Base-by-base conservation (phyloP, 2,888 invertebrate genomes). In the Dasypolia templi region DNA sequence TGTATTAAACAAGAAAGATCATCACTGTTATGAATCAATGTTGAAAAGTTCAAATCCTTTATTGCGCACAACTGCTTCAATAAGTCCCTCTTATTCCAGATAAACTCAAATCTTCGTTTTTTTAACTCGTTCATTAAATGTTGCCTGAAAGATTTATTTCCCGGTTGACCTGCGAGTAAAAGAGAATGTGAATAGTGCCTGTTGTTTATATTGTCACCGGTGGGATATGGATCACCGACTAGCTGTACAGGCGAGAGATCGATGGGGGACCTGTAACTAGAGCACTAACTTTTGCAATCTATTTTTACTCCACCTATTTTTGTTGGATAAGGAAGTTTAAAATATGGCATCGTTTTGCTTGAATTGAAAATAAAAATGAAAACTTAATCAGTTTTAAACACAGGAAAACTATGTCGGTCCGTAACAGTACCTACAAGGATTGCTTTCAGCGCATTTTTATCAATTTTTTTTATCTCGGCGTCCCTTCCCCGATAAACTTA, bases 211-310 rank as follows among this genome's bases (percentile, higher is more conserved):
- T 63, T 82, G 81, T 72, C 81, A 63, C 46, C 58, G 53, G 68
- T 78, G 83, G 65, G 79, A 82, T 82, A 82, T 82, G 83, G 79
- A 81, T 81, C 58, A 67, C 69, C 61, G n/a, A 61, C 64, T 68
- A 53, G 65, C 63, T 70, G 78, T 58, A 59, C 6, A 77, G 29
- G 61, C 32, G 29, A 42, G 65, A 77, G 83, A 82, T 81, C 72
- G 72, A 81, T 81, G 83, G 11, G 29, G 56, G 61, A 72, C 55
- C 62, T 81, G 70, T 22, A 56, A 72, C 78, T 65, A 62, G 58
- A 66, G 58, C 42, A 55, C 55, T 61, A 46, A 26, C 7, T 44
- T 39, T n/a, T 53, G 46, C 51, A 65, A 82, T 56, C 22, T 42
- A 55, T 81, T 75, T 70, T 53, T 59, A 64, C 35, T 79, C 14